These are phyloP conservation scores for Diploptera punctata DNA, from an alignment of 2,888 invertebrate species.

Conservation along the genomic window DNA sequence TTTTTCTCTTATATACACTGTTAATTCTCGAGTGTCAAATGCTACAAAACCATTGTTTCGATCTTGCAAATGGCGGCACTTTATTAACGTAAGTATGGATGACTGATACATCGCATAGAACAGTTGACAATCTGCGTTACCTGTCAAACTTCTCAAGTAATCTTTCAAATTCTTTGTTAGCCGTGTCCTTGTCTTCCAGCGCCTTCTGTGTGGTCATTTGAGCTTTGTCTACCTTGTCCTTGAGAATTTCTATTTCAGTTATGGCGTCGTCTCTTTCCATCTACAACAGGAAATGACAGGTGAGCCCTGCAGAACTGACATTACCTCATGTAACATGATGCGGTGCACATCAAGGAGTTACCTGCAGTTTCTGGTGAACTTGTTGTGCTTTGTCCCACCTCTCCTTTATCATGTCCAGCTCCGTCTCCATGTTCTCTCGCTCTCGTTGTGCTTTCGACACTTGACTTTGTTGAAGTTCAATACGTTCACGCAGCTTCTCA, in stretches of 20 bases:
- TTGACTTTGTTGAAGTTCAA: conserved; percentile 82
- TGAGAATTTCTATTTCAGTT: conserved; percentile 84
- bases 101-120: too few relatives aligned
- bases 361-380: conserved; percentile 83
- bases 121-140: conserved; percentile 63
- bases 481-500: conserved; percentile 80
- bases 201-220: conserved; percentile 82
- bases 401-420: conserved; percentile 85
- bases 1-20: too few relatives aligned
- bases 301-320: not conserved
- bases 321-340: not conserved
- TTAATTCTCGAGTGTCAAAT: too few relatives aligned
- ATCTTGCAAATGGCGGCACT: too few relatives aligned
- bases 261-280: conserved; percentile 86
- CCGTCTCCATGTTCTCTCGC: conserved; percentile 82
- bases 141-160: conserved; percentile 92
- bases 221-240: conserved; percentile 90
- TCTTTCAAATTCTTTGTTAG: conserved; percentile 91
- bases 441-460: conserved; percentile 84
- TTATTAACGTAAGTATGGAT: too few relatives aligned
- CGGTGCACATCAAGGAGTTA: conserved; percentile 50
- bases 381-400: conserved; percentile 87
- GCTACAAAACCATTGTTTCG: too few relatives aligned
- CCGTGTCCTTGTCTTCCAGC: conserved; percentile 85
- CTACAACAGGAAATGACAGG: conserved; percentile 56